Evolutionary conservation across 2,113 vertebrate species (phyloP).

Genomic region (Dinomys branickii): DNA sequence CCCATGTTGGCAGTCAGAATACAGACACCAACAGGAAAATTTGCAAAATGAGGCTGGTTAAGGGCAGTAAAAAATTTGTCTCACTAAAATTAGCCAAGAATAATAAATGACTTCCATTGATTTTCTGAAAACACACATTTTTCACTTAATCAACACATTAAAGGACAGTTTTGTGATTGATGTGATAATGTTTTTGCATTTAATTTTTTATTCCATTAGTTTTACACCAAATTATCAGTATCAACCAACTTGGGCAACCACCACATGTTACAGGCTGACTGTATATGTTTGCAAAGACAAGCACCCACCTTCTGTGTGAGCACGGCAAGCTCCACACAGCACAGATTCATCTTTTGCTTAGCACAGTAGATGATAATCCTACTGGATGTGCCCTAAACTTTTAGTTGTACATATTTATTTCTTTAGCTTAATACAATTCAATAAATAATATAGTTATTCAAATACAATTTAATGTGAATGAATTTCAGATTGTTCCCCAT

Average conservation of each 20-base stretch:
- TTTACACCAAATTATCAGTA: constrained; percentile 43
- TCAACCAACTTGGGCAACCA: constrained; percentile 11
- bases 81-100: constrained; percentile 62
- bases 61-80: constrained; percentile 52
- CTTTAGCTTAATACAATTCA: background rate
- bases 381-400: background rate
- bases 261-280: constrained; percentile 12
- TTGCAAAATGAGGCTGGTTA: constrained; percentile 56
- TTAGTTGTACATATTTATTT: background rate
- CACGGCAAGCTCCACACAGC: background rate
- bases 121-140: constrained; percentile 55
- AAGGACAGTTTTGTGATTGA: constrained; percentile 6
- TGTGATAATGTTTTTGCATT: constrained; percentile 19
- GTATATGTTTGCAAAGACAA: background rate
- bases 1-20: constrained; percentile 68
- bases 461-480: background rate
- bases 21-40: constrained; percentile 51
- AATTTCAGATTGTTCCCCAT: background rate
- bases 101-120: constrained; percentile 39
- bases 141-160: constrained; percentile 58
- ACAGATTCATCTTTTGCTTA: background rate
- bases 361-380: background rate
- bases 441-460: background rate
- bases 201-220: constrained; percentile 56
- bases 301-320: background rate